Evolutionary conservation across 2,888 invertebrate species (phyloP), one percentile per base, ranked within the genome.

Genomic region (Limnephilus auricula): DNA sequence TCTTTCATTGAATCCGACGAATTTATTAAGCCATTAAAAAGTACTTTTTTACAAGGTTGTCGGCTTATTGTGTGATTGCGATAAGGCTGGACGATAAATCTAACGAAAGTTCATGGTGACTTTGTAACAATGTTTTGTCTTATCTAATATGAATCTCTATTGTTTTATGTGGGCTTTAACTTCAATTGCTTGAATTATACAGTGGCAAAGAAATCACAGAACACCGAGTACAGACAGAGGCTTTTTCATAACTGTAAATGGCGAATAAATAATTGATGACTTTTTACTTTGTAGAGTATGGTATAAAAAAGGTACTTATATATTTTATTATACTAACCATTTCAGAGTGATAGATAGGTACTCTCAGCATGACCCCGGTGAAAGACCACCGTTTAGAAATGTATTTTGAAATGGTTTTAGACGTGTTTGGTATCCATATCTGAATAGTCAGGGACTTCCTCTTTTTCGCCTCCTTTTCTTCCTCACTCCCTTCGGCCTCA

Each of bases 11-110:
- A 65, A 65, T 13, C 80, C 15, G 80, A 18, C 80, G 31, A 80
- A 80, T 31, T 32, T 32, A 32, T 31, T 80, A 80, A 32, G 80
- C 80, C 80, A 18, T 80, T 32, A 31, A 25, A 82, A 82, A 82
- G 82, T 34, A 82, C 82, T 82, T 37, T 31, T 65, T 34, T 34
- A 37, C 82, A 82, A 82, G 82, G 82, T n/a, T 32, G 82, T 34
- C 32, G 2, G 18, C 34, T 32, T 32, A 34, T 82, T 34, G 34
- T 82, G 6, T 18, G 82, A 10, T 82, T 34, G 82, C 82, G 32
- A 82, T 82, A 82, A 25, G 25, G 34, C 25, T 82, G 82, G 37
- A 34, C 82, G 82, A 82, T 82, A 34, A 82, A 34, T 13, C 13
- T n/a, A 82, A 82, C 25, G 34, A 82, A 18, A 82, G 34, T 82